These are phyloP conservation scores for Aepyceros melampus DNA, from an alignment of 2,113 vertebrate genomes.

Conservation along the genomic window DNA sequence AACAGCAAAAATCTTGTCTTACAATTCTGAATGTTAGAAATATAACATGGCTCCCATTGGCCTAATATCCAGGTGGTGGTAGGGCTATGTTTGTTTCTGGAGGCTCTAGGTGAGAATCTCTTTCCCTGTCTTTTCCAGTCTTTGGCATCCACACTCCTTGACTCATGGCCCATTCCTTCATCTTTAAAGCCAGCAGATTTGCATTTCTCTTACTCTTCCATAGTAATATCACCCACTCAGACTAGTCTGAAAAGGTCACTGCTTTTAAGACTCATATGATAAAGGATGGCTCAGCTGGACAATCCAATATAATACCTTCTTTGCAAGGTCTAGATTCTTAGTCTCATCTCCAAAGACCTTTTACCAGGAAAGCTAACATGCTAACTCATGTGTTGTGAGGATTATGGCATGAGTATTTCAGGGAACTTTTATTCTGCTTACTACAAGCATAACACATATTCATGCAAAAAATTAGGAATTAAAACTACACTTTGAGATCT, in stretches of 20 bases:
- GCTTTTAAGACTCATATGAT: background rate
- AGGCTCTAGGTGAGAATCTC: background rate
- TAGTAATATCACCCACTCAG: background rate
- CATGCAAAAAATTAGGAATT: background rate
- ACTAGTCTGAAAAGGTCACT: background rate
- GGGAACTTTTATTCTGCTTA: background rate
- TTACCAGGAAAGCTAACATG: background rate
- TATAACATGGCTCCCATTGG: background rate
- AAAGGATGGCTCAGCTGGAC: background rate
- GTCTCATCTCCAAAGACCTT: background rate
- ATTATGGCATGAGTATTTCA: background rate
- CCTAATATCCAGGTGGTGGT: background rate
- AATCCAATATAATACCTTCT: background rate
- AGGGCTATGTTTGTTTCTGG: background rate
- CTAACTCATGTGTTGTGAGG: background rate
- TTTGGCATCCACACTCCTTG: rapidly evolving
- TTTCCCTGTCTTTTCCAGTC: background rate
- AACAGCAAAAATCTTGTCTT: background rate
- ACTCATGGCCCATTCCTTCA: rapidly evolving
- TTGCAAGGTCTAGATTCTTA: background rate
- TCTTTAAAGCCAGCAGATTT: background rate
- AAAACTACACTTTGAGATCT: background rate
- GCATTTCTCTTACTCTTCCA: background rate
- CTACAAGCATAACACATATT: background rate
- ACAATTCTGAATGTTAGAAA: background rate